Conservation (phyloP, 2,797 vertebrate genomes). For the Melopsittacus undulatus region DNA sequence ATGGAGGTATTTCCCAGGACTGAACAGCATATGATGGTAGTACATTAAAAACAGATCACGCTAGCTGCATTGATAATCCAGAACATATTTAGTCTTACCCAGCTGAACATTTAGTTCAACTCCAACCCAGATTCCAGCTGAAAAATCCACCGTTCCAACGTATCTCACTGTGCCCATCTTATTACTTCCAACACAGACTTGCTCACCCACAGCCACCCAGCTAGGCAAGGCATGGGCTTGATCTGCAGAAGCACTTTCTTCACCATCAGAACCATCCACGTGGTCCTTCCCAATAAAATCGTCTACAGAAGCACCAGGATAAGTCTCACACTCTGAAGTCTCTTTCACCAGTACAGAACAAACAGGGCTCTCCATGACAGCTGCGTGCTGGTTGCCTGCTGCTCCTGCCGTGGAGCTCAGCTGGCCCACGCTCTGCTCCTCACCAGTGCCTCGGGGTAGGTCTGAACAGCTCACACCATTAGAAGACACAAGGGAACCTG, state of each 20-base stretch:
- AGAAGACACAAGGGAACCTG: conserved; percentile 49
- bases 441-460: neutral
- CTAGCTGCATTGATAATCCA: neutral
- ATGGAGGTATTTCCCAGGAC: neutral
- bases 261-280: conserved; percentile 77
- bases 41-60: neutral
- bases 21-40: neutral
- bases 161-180: conserved; percentile 83
- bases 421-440: neutral
- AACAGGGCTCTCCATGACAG: neutral
- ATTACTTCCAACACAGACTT: conserved; percentile 85
- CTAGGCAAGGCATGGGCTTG: conserved; percentile 71
- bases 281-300: conserved; percentile 56
- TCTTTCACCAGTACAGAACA: neutral
- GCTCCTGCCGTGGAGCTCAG: neutral
- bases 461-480: neutral
- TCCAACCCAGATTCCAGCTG: conserved; percentile 85
- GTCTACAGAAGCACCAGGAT: neutral
- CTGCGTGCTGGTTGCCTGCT: neutral
- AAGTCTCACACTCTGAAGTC: neutral
- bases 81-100: conserved; percentile 74
- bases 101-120: conserved; percentile 85
- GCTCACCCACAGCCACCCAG: conserved; percentile 83
- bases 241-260: conserved; percentile 75
- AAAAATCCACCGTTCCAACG: conserved; percentile 86